Evolutionary conservation across 1,140 invertebrate species (phyloP).

Genomic region (Delia radicum): DNA sequence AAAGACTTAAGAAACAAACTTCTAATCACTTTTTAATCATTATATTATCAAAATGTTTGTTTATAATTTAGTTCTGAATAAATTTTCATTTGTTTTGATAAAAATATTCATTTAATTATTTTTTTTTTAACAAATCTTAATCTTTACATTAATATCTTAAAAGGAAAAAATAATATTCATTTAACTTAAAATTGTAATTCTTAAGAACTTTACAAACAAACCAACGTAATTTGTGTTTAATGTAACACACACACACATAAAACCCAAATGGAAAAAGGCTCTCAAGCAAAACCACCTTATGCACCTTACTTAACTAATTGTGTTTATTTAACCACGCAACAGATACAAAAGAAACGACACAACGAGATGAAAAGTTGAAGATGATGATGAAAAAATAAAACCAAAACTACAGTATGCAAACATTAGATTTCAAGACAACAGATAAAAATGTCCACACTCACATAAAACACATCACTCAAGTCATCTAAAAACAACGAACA

Average conservation of each 20-base stretch:
- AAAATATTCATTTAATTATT: no score
- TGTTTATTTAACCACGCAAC: conserved; percentile 20
- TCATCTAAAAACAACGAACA: not conserved
- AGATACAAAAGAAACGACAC: conserved; percentile 12
- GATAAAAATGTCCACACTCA: conserved; percentile 26
- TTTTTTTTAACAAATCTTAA: no score
- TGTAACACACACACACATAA: no score
- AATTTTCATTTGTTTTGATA: no score
- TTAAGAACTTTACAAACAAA: conserved; percentile 16
- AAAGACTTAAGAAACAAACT: no score
- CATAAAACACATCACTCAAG: conserved; percentile 16
- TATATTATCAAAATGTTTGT: no score
- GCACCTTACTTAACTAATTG: conserved; percentile 14
- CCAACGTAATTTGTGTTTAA: not conserved
- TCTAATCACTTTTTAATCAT: no score
- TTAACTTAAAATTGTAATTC: not conserved
- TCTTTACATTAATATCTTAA: no score
- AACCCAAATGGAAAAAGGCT: not conserved
- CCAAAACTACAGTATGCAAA: conserved; percentile 19
- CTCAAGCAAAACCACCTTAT: conserved; percentile 13
- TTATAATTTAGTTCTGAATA: no score
- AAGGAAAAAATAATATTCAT: not conserved
- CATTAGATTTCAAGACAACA: conserved; percentile 28
- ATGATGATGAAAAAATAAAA: conserved; percentile 14
- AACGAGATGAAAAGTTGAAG: not conserved